Conservation (phyloP, 2,113 vertebrate genomes). For the Rallus limicola region DNA sequence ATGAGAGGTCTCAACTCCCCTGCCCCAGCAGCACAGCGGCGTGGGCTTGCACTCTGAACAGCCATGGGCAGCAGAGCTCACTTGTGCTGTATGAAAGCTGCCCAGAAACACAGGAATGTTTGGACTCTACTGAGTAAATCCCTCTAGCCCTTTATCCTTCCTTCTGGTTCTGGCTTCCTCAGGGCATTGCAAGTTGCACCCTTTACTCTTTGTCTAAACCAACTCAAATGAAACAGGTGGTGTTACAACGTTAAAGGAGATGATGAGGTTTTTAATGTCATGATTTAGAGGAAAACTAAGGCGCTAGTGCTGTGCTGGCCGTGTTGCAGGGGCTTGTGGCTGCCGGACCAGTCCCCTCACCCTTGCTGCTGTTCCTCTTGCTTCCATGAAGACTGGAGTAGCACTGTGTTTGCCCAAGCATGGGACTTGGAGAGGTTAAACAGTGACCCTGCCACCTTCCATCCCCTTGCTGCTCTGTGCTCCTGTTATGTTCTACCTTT, state of each 20-base stretch:
- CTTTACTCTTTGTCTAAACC: neutral
- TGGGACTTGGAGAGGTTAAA: neutral
- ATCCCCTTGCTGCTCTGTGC: neutral
- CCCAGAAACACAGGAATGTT: neutral
- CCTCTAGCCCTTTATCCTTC: neutral
- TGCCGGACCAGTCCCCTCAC: accelerated
- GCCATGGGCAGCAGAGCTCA: neutral
- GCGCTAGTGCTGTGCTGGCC: neutral
- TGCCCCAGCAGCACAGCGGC: neutral
- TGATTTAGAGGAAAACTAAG: accelerated
- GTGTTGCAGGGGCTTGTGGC: accelerated
- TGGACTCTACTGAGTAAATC: neutral
- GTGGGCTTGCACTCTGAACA: accelerated
- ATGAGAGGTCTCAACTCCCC: too few species aligned
- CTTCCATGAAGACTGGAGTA: neutral
- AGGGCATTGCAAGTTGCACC: accelerated
- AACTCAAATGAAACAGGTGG: accelerated
- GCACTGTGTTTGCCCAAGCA: accelerated
- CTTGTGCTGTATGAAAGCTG: neutral
- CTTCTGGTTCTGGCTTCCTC: neutral
- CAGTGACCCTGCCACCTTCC: neutral
- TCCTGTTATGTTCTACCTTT: neutral
- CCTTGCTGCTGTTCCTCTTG: neutral
- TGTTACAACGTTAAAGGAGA: neutral
- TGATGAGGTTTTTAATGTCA: neutral